Percentiles rank a stretch among this genome's conserved stretches.
Evolutionary conservation across 2,888 invertebrate species (phyloP).

Genomic region (Leistus spinibarbis): DNA sequence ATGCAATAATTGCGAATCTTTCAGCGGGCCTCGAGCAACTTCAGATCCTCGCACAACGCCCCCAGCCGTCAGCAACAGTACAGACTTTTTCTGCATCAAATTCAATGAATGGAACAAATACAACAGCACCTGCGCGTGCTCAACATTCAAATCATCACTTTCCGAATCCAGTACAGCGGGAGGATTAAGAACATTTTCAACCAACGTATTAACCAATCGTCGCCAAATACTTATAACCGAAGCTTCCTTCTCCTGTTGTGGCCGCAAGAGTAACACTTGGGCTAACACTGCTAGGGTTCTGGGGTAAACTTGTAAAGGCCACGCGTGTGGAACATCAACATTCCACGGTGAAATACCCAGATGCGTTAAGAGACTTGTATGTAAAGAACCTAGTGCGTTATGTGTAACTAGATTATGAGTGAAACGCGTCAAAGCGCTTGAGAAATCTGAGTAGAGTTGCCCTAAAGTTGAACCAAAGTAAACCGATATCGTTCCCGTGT

Average conservation of each 20-base stretch:
- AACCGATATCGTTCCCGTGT: constrained; percentile 75
- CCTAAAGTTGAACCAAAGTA: constrained; percentile 77
- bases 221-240: constrained; percentile 93
- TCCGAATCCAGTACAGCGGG: constrained; percentile 70
- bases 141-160: constrained; percentile 89
- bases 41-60: constrained; percentile 73
- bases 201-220: constrained; percentile 84
- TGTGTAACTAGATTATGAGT: constrained; percentile 80
- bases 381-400: constrained; percentile 69
- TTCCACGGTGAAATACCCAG: constrained; percentile 77
- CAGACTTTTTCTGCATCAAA: constrained; percentile 95
- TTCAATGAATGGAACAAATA: constrained; percentile 95
- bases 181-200: constrained; percentile 79
- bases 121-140: constrained; percentile 90
- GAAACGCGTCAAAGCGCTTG: constrained; percentile 78
- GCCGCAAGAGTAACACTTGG: constrained; percentile 80
- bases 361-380: constrained; percentile 73
- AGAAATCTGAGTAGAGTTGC: constrained; percentile 75
- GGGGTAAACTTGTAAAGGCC: constrained; percentile 80
- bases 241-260: constrained; percentile 85
- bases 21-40: constrained; percentile 64
- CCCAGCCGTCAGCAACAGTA: constrained; percentile 81
- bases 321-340: constrained; percentile 66
- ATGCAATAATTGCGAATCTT: constrained; percentile 77
- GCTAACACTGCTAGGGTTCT: constrained; percentile 83